Percentiles rank a stretch among this genome's conserved stretches.
These are phyloP conservation scores for Eulemur albifrons DNA, from an alignment of 2,797 vertebrate species.

Conservation along the genomic window DNA sequence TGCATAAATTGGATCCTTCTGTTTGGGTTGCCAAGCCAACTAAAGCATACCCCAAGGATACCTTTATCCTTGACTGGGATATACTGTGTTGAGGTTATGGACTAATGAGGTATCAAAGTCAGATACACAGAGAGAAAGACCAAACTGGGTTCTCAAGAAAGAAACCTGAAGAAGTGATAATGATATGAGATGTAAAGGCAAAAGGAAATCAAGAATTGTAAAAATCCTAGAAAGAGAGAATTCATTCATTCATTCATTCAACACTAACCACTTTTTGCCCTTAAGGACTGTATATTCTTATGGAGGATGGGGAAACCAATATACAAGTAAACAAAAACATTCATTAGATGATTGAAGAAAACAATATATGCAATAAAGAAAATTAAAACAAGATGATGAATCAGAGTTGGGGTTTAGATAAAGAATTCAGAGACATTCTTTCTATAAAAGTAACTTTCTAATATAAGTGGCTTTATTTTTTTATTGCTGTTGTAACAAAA, in stretches of 20 bases:
- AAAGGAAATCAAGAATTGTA: neutral
- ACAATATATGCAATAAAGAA: neutral
- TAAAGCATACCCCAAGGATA: neutral
- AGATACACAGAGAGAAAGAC: neutral
- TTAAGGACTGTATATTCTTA: neutral
- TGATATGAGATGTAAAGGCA: neutral
- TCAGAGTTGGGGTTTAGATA: neutral
- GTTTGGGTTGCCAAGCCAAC: neutral
- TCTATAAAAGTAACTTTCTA: neutral
- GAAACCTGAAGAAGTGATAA: neutral
- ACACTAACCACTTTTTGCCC: neutral
- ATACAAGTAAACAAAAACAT: neutral
- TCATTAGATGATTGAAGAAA: neutral
- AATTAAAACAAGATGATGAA: neutral
- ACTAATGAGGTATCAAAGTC: neutral
- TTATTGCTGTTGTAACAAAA: neutral
- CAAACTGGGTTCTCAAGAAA: neutral
- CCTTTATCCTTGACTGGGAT: neutral
- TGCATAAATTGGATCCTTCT: neutral
- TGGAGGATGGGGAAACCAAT: neutral
- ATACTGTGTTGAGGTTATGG: neutral
- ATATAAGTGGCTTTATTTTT: neutral
- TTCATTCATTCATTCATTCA: neutral
- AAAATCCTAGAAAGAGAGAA: neutral
- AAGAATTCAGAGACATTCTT: neutral